These are phyloP conservation scores for Therioaphis trifolii DNA, from an alignment of 2,888 invertebrate genomes.

Conservation along the genomic window DNA sequence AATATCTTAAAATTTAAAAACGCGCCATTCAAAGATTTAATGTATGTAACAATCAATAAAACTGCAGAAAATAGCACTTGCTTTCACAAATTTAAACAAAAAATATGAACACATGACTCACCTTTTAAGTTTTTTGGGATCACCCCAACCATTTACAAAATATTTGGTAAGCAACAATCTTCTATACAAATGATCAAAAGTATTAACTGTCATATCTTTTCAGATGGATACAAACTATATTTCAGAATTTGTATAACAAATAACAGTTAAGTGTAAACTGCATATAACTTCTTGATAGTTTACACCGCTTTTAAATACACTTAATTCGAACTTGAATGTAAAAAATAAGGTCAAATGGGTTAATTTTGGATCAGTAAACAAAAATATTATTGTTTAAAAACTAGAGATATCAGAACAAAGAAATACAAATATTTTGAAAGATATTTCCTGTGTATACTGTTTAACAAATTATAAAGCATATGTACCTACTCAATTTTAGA, in stretches of 20 bases:
- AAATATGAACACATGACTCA: constrained; percentile 68
- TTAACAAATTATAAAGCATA: no score
- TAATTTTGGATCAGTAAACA: constrained; percentile 30
- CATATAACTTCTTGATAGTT: background rate
- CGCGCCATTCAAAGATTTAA: no score
- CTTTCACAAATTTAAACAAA: no score
- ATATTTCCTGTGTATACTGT: no score
- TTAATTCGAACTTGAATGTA: background rate
- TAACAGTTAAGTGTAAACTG: background rate
- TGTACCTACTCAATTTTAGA: no score
- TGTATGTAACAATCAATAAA: no score
- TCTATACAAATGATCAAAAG: constrained; percentile 83
- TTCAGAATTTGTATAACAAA: background rate
- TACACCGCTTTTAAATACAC: background rate
- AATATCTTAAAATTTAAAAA: no score
- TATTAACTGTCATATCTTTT: constrained; percentile 68
- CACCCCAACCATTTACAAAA: constrained; percentile 97
- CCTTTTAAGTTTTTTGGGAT: constrained; percentile 90
- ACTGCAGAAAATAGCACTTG: no score
- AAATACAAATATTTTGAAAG: background rate
- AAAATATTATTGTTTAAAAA: constrained; percentile 24
- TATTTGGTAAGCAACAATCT: constrained; percentile 89
- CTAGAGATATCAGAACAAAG: background rate
- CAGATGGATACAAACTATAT: background rate
- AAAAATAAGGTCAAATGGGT: constrained; percentile 53